Evolutionary conservation across 2,113 vertebrate genomes (phyloP).

Genomic region (Ranitomeya variabilis): DNA sequence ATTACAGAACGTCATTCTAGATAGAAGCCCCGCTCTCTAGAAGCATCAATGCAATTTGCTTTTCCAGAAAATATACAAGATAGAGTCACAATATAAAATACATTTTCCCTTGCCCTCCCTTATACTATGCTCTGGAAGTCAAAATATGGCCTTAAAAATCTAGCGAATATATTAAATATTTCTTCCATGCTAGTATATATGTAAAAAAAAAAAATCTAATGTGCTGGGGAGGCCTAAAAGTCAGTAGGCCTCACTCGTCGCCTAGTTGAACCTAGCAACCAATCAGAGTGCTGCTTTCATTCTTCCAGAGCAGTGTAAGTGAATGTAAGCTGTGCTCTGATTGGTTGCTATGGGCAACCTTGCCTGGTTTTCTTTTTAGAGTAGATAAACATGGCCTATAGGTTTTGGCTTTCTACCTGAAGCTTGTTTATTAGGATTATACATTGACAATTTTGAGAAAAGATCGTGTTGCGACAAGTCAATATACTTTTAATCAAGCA

Average conservation of each 20-base stretch:
- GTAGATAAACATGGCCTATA: not conserved
- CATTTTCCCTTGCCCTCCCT: conserved; percentile 57
- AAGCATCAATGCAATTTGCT: conserved; percentile 66
- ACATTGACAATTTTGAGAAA: not conserved
- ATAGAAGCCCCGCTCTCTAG: conserved; percentile 4
- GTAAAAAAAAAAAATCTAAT: not conserved
- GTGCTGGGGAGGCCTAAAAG: not conserved
- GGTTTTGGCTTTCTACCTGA: not conserved
- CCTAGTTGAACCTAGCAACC: not conserved
- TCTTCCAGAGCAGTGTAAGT: not conserved
- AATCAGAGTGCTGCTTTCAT: not conserved
- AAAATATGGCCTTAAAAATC: conserved; percentile 59
- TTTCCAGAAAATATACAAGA: conserved; percentile 65
- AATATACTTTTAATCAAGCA: not conserved
- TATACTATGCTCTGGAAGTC: conserved; percentile 34
- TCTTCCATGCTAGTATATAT: conserved; percentile 27
- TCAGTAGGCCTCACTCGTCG: not conserved
- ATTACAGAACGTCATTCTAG: not conserved
- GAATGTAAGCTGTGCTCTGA: not conserved
- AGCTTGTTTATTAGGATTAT: not conserved
- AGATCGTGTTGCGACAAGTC: not conserved
- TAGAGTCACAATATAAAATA: conserved; percentile 71
- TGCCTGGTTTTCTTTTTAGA: not conserved
- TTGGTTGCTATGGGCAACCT: not conserved
- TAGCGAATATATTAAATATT: conserved; percentile 34